These are phyloP conservation scores for Drosophila novamexicana DNA, from an alignment of 1,140 invertebrate species.

Conservation along the genomic window DNA sequence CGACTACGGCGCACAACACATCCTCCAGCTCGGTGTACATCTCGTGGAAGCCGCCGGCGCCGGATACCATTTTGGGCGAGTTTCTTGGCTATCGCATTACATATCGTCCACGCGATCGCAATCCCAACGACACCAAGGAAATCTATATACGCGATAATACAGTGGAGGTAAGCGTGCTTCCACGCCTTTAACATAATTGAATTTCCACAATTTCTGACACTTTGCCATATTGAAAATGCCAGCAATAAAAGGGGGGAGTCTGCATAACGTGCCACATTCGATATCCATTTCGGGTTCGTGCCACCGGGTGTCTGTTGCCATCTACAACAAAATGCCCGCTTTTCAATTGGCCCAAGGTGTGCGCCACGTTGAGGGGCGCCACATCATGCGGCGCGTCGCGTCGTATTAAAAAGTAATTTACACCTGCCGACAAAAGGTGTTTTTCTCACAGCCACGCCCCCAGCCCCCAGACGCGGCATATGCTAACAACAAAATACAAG, in stretches of 20 bases:
- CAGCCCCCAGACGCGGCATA: slow-evolving; percentile 8
- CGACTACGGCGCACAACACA: slow-evolving; percentile 89
- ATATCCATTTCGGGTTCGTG: slow-evolving; percentile 26
- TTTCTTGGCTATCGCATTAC: slow-evolving; percentile 91
- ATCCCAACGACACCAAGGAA: slow-evolving; percentile 87
- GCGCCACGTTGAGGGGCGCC: slow-evolving; percentile 37
- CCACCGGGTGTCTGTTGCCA: slow-evolving; percentile 1
- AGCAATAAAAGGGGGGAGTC: neutral
- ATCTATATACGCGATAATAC: slow-evolving; percentile 89
- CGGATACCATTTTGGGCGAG: slow-evolving; percentile 90
- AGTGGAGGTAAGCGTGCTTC: slow-evolving; percentile 86
- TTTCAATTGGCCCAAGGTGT: slow-evolving; percentile 14
- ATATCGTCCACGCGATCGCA: slow-evolving; percentile 87
- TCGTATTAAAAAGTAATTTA: slow-evolving; percentile 79
- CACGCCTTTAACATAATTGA: slow-evolving; percentile 58
- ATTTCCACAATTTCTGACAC: slow-evolving; percentile 75
- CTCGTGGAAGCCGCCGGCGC: slow-evolving; percentile 89
- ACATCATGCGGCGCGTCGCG: slow-evolving; percentile 43
- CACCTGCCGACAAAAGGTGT: slow-evolving; percentile 60
- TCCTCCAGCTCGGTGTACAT: slow-evolving; percentile 89
- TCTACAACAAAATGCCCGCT: neutral
- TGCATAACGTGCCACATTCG: slow-evolving; percentile 26
- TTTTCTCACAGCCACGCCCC: slow-evolving; percentile 60
- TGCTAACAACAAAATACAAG: neutral
- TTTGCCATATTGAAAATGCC: slow-evolving; percentile 45